phyloP scores from a whole-genome alignment of 2,888 invertebrate species.

The Rhogogaster chlorosoma region DNA sequence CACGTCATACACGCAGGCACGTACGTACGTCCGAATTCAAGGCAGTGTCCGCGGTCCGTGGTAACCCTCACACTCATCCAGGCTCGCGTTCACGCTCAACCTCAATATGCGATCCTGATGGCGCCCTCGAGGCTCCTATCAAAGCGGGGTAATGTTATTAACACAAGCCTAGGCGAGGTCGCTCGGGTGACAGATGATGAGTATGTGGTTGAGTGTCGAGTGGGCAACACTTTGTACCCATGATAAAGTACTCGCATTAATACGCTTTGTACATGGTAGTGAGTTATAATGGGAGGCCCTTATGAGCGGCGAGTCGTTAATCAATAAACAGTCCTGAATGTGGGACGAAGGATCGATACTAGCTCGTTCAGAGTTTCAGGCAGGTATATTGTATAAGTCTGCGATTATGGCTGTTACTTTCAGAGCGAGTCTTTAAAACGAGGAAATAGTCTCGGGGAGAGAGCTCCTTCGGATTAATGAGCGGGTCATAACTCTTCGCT shows the following conservation, averaged over 20 bases:
- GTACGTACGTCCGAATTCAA: background rate
- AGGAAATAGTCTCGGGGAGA: background rate
- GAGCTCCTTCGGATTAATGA: background rate
- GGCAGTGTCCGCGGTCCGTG: background rate
- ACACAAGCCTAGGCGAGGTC: background rate
- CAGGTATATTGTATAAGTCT: too few species aligned
- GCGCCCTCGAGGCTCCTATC: conserved; percentile 17
- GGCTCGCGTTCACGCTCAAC: background rate
- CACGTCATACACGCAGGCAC: background rate
- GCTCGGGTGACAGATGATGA: background rate
- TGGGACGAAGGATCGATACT: background rate
- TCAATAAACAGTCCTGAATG: background rate
- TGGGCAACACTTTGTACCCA: conserved; percentile 12
- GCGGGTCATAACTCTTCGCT: conserved; percentile 16
- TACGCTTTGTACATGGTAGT: background rate
- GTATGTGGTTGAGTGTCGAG: background rate
- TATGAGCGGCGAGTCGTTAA: background rate
- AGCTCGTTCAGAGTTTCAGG: background rate
- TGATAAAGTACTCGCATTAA: conserved; percentile 6
- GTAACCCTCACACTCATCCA: background rate
- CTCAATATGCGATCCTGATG: background rate
- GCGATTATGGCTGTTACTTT: background rate
- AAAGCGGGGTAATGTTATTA: conserved; percentile 17
- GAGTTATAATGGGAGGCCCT: background rate
- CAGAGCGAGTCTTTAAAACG: too few species aligned